Base-by-base conservation (phyloP, 2,888 invertebrate species). In the Acrocera orbiculus region DNA sequence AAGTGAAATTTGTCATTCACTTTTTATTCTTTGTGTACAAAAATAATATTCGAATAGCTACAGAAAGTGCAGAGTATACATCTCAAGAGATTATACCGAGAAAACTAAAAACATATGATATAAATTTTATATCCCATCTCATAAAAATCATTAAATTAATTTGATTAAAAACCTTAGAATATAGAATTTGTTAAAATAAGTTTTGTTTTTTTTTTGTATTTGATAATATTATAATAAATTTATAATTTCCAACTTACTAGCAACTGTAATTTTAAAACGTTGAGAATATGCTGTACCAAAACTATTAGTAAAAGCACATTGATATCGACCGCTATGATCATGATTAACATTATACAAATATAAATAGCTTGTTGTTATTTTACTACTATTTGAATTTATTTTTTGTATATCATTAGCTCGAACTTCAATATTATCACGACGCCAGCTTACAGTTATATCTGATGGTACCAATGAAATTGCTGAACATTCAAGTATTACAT, bases 201-300 rank as follows among this genome's bases (percentile, higher is more conserved):
- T 2, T 19, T 19, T 19, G 5, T 19, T 19, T 19, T 7, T 19
- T 19, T 19, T 19, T 19, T 19, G 5, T 19, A 19, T 6, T 19
- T 19, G 5, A 19, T 19, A 19, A 19, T 6, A 5, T 19, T 8
- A 19, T 19, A 8, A 6, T 6, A 6, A 19, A 19, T 19, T 19
- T 6, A 17, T 5, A n/a, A 11, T 17, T 14, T 24, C 9, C 26
- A 35, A 54, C 66, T 62, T 60, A 76, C 77, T 79, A 41, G 83
- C 75, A 45, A 93, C 89, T 33, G 78, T 79, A 36, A 93, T 75
- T 52, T 75, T 76, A 9, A 87, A 82, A 55, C 81, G 83, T 35
- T 73, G 67, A 1, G 92, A 92, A 57, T 89, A 92, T 4, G 82
- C 81, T 6, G 82, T 78, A 5, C 92, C 93, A 62, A 79, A 89